These are phyloP conservation scores for Camponotus vicinus DNA, from an alignment of 1,140 invertebrate species.

Conservation along the genomic window DNA sequence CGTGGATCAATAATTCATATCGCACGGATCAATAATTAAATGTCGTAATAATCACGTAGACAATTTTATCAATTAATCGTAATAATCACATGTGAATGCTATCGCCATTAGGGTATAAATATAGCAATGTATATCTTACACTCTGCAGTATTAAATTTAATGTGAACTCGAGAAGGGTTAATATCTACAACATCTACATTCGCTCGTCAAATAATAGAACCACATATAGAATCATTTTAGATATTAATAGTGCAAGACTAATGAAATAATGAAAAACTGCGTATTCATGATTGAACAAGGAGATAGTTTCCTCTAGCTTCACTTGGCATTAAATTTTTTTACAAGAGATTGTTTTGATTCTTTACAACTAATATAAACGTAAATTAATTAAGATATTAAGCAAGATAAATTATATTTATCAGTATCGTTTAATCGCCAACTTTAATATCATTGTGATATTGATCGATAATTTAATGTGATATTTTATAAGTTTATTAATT, in stretches of 20 bases:
- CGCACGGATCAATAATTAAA: no score
- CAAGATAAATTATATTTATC: background rate
- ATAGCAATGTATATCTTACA: background rate
- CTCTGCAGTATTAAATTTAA: background rate
- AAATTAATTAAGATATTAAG: background rate
- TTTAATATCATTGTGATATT: background rate
- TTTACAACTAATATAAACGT: background rate
- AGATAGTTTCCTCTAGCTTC: background rate
- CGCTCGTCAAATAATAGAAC: no score
- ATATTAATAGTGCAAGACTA: background rate
- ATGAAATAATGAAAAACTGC: no score
- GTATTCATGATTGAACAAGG: background rate
- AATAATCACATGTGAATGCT: background rate
- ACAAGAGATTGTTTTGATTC: background rate
- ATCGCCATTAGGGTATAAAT: constrained; percentile 47
- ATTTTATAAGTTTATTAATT: background rate
- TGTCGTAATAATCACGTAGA: no score
- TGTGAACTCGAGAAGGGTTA: background rate
- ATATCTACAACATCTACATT: background rate
- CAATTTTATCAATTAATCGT: no score
- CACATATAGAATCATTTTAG: no score
- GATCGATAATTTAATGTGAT: background rate
- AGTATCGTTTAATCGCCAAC: background rate
- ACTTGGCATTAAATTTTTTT: background rate
- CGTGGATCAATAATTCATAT: no score